phyloP scores from a whole-genome alignment of 2,797 vertebrate species.

The Microcaecilia unicolor region DNA sequence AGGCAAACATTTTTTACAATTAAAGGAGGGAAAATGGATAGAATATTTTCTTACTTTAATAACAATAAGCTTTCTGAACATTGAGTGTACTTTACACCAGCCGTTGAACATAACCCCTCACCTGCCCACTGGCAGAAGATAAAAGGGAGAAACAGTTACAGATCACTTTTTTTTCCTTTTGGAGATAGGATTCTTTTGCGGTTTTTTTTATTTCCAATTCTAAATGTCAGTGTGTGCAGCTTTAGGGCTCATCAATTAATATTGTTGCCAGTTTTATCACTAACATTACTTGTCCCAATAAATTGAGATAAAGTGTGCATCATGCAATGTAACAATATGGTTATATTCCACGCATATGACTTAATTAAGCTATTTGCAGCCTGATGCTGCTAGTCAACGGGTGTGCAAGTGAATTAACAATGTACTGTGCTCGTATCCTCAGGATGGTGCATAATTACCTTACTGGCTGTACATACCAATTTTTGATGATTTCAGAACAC shows the following conservation, averaged over 20 bases:
- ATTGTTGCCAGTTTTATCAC: constrained; percentile 44
- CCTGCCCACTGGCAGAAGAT: too few relatives aligned
- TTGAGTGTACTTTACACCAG: too few relatives aligned
- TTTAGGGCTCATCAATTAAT: constrained; percentile 31
- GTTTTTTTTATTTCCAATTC: too few relatives aligned
- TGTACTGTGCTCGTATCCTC: constrained; percentile 58
- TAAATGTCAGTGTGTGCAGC: too few relatives aligned
- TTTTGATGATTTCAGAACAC: constrained; percentile 70
- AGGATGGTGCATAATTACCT: constrained; percentile 70
- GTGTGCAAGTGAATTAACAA: constrained; percentile 71
- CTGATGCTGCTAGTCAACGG: constrained; percentile 67
- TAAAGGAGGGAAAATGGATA: too few relatives aligned
- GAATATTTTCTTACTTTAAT: too few relatives aligned
- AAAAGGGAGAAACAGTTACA: too few relatives aligned
- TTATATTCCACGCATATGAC: constrained; percentile 62
- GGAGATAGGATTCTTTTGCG: too few relatives aligned
- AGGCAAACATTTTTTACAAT: too few relatives aligned
- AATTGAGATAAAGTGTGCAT: constrained; percentile 62
- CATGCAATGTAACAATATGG: constrained; percentile 60
- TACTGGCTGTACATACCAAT: constrained; percentile 68
- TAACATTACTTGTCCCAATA: constrained; percentile 66
- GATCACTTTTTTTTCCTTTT: too few relatives aligned
- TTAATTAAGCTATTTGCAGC: constrained; percentile 76
- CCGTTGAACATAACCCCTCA: too few relatives aligned
- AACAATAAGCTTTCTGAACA: too few relatives aligned